Percentiles rank a stretch among this genome's conserved stretches.
These are phyloP conservation scores for Abrostola tripartita DNA, from an alignment of 2,888 invertebrate genomes.

Conservation along the genomic window DNA sequence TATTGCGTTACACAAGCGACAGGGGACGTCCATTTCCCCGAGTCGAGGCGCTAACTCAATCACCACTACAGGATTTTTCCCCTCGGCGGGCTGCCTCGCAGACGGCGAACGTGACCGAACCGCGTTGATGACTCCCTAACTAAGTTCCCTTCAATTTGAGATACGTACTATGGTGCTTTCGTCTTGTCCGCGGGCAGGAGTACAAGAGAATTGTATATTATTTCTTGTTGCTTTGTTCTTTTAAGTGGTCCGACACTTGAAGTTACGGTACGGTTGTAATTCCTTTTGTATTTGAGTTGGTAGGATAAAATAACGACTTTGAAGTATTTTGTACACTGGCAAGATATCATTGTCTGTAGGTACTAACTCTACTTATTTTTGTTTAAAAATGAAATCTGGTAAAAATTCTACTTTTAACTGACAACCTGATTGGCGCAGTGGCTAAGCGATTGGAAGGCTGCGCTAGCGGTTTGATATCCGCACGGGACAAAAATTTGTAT, in stretches of 20 bases:
- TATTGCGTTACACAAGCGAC: constrained; percentile 81
- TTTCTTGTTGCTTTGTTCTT: constrained; percentile 37
- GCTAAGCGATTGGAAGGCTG: no score
- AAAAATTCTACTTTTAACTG: no score
- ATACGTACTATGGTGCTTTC: constrained; percentile 48
- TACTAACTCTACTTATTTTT: no score
- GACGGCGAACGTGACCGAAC: constrained; percentile 63
- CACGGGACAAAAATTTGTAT: no score
- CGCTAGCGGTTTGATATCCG: no score
- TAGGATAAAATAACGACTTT: not conserved
- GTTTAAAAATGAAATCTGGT: no score
- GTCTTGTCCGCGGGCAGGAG: constrained; percentile 28
- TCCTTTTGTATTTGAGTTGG: constrained; percentile 1
- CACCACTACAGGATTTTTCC: constrained; percentile 78
- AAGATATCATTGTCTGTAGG: not conserved
- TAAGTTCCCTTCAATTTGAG: constrained; percentile 65
- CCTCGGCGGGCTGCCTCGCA: constrained; percentile 54
- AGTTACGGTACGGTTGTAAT: constrained; percentile 9
- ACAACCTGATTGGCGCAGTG: not conserved
- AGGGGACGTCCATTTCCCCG: constrained; percentile 77
- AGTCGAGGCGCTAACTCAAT: constrained; percentile 79
- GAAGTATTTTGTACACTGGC: constrained; percentile 1
- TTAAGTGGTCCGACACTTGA: constrained; percentile 13
- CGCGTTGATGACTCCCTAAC: constrained; percentile 67
- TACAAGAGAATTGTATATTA: constrained; percentile 19